phyloP scores from a whole-genome alignment of 2,888 invertebrate species.

The Tromatobia lineatoria region DNA sequence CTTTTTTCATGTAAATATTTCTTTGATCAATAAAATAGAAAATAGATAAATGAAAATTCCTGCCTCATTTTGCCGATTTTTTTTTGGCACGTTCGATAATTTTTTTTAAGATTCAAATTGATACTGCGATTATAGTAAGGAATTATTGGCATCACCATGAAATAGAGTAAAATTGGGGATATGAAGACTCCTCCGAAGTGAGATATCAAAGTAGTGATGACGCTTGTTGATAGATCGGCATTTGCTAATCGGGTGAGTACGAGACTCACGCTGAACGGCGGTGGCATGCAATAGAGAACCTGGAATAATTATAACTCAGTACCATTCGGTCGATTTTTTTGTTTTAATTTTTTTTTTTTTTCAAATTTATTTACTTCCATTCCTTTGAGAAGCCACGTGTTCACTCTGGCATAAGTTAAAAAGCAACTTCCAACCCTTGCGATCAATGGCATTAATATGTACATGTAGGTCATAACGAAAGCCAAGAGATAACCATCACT shows the following conservation, averaged over 20 bases:
- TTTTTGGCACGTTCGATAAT: background rate
- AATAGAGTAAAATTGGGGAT: conserved; percentile 81
- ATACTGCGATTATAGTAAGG: background rate
- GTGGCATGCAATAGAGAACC: conserved; percentile 84
- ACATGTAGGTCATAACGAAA: conserved; percentile 81
- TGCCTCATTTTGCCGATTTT: background rate
- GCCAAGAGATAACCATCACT: conserved; percentile 78
- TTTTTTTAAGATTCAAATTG: background rate
- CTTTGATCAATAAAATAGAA: too few species aligned
- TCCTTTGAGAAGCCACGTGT: conserved; percentile 82
- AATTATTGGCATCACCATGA: conserved; percentile 78
- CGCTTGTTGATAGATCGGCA: conserved; percentile 82
- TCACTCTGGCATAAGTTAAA: conserved; percentile 77
- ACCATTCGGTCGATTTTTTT: background rate
- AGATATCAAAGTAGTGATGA: conserved; percentile 80
- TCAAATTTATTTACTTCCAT: conserved; percentile 80
- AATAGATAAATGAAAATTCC: background rate
- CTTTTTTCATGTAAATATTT: too few species aligned
- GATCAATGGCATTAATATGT: conserved; percentile 80
- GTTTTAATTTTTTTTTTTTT: background rate
- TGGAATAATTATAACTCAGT: conserved; percentile 68
- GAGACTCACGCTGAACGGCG: conserved; percentile 82
- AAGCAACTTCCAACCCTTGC: conserved; percentile 78
- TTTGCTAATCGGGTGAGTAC: conserved; percentile 80
- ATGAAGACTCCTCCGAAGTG: conserved; percentile 82